These are phyloP conservation scores for Cephus sareptanus DNA, from an alignment of 2,888 invertebrate genomes.

Conservation along the genomic window DNA sequence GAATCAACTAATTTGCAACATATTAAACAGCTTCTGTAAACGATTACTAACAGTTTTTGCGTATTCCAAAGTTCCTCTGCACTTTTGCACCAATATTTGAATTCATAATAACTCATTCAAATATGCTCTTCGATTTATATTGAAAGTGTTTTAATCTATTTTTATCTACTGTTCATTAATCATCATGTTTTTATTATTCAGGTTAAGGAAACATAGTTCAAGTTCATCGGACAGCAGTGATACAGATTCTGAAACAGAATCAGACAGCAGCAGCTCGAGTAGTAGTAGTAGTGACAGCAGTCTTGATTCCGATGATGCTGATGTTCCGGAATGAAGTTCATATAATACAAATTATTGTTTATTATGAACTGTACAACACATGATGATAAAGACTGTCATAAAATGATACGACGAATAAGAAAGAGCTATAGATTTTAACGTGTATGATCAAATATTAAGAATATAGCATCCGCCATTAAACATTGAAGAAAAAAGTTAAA, in stretches of 20 bases:
- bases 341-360: not conserved
- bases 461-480: not conserved
- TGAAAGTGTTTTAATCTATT: not conserved
- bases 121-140: not conserved
- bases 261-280: slow-evolving; percentile 35
- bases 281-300: slow-evolving; percentile 31
- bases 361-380: not conserved
- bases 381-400: not conserved
- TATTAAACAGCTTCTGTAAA: not conserved
- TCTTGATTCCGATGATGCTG: slow-evolving; percentile 53
- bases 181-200: slow-evolving; percentile 13
- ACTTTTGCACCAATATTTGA: not conserved
- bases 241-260: slow-evolving; percentile 35
- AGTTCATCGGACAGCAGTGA: slow-evolving; percentile 31
- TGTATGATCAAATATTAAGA: not conserved
- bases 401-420: not conserved
- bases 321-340: slow-evolving; percentile 10
- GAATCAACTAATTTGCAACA: not conserved
- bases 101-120: not conserved
- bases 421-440: not conserved
- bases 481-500: not conserved
- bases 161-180: not conserved
- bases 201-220: slow-evolving; percentile 15
- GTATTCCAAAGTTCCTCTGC: not conserved
- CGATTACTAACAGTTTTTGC: not conserved